Evolutionary conservation across 2,888 invertebrate species (phyloP), one percentile per base, ranked within the genome.

Genomic region (Heteropelma amictum): DNA sequence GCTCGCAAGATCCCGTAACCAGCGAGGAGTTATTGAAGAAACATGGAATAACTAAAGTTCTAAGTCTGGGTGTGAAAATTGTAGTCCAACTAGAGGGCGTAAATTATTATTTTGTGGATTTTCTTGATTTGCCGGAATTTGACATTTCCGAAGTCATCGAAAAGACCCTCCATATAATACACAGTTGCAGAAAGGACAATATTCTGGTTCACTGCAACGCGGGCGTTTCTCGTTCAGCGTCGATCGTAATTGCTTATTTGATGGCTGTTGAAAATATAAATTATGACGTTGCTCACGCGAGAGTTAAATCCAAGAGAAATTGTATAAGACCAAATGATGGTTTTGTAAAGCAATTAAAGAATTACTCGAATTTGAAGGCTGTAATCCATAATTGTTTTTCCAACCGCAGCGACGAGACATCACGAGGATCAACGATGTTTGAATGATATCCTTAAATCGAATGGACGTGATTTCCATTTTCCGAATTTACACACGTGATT

Each of bases 191-290:
- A 2, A 86, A 86, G 21, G 91, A 92, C 23, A 92, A 92, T 84
- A 90, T 97, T 58, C 90, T 97, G 77, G 93, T 98, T 1, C 97
- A 98, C 89, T 98, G 98, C 85, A 98, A 97, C 89, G 97, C 97
- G 0, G 98, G 98, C 0, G 94, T 97, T 0, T 98, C 97, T 0
- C 91, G 98, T 7, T 95, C 97, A 1, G 92, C 96, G 0, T 92
- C 94, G 72, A 90, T 97, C 19, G 93, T 94, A 0, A 94, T 97
- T 61, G 95, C 93, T 5, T 98, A 95, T 89, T 90, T 98, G 61
- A 97, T 98, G 91, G 89, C 91, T 26, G 89, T 90, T 63, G 86
- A 91, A 26, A 85, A 86, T 4, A 91, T 93, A 89, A 81, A 83
- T 21, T 96, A 92, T 87, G 89, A 92, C 3, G 90, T 92, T 10